Evolutionary conservation across 92 coral and sea anemone species (phyloP).

Genomic region (Montipora capitata): DNA sequence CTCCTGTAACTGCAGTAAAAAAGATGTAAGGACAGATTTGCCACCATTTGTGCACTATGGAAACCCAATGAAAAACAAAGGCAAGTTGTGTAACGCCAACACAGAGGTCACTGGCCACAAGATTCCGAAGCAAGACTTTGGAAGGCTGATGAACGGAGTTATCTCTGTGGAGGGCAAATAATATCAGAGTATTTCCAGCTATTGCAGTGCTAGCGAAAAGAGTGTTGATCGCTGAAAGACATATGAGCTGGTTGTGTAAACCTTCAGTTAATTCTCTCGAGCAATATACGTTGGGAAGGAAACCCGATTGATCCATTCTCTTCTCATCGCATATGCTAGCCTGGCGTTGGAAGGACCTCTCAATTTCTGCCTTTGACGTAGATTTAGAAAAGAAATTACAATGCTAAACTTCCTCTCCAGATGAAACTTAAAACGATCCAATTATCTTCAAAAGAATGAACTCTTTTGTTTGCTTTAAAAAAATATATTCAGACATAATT

Average conservation of each 20-base stretch:
- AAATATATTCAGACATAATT: too few relatives aligned
- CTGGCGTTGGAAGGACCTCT: too few relatives aligned
- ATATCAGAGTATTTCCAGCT: not conserved
- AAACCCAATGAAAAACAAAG: not conserved
- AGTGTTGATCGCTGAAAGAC: not conserved
- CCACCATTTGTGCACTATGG: not conserved
- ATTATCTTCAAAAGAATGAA: too few relatives aligned
- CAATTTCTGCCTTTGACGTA: too few relatives aligned
- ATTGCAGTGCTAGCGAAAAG: not conserved
- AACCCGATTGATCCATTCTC: too few relatives aligned
- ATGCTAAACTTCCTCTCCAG: too few relatives aligned
- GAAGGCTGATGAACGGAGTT: not conserved
- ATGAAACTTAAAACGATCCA: too few relatives aligned
- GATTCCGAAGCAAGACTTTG: not conserved
- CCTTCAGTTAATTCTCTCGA: not conserved
- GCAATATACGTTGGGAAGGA: not conserved
- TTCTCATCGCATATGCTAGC: too few relatives aligned
- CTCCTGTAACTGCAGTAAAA: not conserved
- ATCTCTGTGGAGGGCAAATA: not conserved
- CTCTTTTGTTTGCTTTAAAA: too few relatives aligned
- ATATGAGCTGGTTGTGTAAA: not conserved
- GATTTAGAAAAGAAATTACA: too few relatives aligned
- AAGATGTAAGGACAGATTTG: not conserved
- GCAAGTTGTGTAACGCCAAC: not conserved
- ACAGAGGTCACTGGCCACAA: not conserved